These are phyloP conservation scores for Cirrhinus mrigala DNA, from an alignment of 2,797 vertebrate species.

Conservation along the genomic window DNA sequence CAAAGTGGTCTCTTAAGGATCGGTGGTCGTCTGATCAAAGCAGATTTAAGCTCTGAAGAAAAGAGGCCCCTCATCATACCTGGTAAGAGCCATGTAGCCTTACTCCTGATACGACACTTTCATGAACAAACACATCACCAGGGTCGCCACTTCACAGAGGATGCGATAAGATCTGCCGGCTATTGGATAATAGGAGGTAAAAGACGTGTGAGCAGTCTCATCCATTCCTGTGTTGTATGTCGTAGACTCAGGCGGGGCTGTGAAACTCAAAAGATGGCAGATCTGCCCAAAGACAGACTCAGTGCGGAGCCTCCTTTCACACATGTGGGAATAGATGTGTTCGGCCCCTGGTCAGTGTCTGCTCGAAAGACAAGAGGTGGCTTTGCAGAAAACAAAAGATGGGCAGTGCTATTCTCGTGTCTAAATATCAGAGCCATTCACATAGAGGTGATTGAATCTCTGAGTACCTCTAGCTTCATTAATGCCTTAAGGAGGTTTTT, in stretches of 20 bases:
- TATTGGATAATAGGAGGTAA: conserved; percentile 37
- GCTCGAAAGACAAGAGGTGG: conserved; percentile 44
- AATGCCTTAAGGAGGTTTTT: background rate
- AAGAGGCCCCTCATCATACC: conserved; percentile 41
- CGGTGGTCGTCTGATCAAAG: background rate
- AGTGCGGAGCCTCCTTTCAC: conserved; percentile 34
- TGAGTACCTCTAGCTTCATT: background rate
- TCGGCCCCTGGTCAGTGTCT: conserved; percentile 37
- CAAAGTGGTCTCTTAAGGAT: conserved; percentile 39
- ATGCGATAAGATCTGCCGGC: conserved; percentile 10
- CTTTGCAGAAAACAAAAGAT: conserved; percentile 30
- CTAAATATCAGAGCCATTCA: conserved; percentile 2
- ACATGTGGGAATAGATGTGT: conserved; percentile 51
- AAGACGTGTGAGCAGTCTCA: background rate
- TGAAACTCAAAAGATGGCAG: conserved; percentile 45
- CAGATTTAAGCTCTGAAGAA: background rate
- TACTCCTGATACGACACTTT: background rate
- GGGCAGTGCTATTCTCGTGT: conserved; percentile 45
- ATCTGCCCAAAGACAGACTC: conserved; percentile 38
- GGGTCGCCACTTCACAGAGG: background rate
- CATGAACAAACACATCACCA: conserved; percentile 4
- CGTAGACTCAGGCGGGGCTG: background rate
- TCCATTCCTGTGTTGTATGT: conserved; percentile 34
- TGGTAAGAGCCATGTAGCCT: conserved; percentile 1
- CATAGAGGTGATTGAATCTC: background rate